Conservation (phyloP, 1,140 invertebrate genomes). For the Formica selysi region DNA sequence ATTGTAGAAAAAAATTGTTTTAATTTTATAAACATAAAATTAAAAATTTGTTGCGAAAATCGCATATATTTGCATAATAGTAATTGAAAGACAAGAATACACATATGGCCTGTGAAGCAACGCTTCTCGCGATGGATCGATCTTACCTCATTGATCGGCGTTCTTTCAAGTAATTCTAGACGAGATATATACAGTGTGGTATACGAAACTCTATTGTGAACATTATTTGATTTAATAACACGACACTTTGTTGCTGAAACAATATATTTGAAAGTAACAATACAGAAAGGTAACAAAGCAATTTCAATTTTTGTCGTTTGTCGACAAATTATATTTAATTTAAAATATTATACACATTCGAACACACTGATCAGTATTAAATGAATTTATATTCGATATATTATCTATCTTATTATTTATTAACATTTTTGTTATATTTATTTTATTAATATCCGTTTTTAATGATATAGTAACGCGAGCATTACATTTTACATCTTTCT, state of each 20-base stretch:
- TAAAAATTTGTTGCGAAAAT: not conserved
- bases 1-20: not conserved
- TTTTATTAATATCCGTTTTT: not conserved
- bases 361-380: not conserved
- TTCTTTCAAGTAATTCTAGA: slow-evolving; percentile 44
- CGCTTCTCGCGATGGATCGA: slow-evolving; percentile 20
- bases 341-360: not conserved
- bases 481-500: not conserved
- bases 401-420: no score
- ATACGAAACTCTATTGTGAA: slow-evolving; percentile 42
- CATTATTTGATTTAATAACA: slow-evolving; percentile 26
- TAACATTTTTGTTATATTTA: not conserved
- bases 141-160: slow-evolving; percentile 43
- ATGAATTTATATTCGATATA: not conserved
- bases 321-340: not conserved
- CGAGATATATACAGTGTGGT: slow-evolving; percentile 8
- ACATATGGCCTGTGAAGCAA: not conserved
- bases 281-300: not conserved
- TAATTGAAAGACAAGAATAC: not conserved
- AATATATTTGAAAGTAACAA: not conserved
- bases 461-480: not conserved
- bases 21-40: not conserved
- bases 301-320: not conserved
- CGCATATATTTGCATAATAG: not conserved
- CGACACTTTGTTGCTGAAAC: slow-evolving; percentile 2